These are phyloP conservation scores for Prolemur simus DNA, from an alignment of 2,113 vertebrate genomes.

Conservation along the genomic window DNA sequence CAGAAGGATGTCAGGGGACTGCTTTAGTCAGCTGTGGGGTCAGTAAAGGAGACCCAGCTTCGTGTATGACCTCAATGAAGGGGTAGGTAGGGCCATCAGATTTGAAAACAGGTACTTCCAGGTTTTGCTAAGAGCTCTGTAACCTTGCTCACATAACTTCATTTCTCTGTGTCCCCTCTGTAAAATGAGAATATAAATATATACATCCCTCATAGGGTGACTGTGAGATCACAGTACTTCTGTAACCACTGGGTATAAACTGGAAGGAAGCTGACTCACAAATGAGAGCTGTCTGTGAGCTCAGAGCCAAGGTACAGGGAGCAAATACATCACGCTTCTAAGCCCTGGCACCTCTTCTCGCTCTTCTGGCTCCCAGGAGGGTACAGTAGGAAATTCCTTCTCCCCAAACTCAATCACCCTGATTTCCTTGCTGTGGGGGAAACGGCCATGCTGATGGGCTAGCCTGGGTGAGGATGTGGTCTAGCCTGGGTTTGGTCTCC, in stretches of 20 bases:
- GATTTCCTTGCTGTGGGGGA: neutral
- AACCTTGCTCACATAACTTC: neutral
- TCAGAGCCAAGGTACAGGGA: neutral
- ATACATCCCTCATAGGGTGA: accelerated
- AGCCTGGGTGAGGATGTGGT: neutral
- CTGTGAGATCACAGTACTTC: neutral
- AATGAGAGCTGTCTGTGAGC: neutral
- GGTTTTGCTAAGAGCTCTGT: neutral
- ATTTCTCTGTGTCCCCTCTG: neutral
- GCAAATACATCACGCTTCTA: neutral
- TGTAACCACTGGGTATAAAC: neutral
- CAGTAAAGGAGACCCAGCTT: neutral
- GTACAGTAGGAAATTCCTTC: neutral
- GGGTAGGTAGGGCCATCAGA: neutral
- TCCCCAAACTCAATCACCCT: neutral
- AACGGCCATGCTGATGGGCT: neutral
- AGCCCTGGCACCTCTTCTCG: neutral
- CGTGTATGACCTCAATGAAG: neutral
- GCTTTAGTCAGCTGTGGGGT: neutral
- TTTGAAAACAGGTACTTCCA: neutral
- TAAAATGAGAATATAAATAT: neutral
- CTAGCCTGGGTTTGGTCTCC: neutral
- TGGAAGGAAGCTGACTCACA: neutral
- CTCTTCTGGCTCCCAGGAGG: neutral
- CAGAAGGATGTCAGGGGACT: neutral